phyloP scores from a whole-genome alignment of 2,113 vertebrate genomes.

The Elachura formosa region DNA sequence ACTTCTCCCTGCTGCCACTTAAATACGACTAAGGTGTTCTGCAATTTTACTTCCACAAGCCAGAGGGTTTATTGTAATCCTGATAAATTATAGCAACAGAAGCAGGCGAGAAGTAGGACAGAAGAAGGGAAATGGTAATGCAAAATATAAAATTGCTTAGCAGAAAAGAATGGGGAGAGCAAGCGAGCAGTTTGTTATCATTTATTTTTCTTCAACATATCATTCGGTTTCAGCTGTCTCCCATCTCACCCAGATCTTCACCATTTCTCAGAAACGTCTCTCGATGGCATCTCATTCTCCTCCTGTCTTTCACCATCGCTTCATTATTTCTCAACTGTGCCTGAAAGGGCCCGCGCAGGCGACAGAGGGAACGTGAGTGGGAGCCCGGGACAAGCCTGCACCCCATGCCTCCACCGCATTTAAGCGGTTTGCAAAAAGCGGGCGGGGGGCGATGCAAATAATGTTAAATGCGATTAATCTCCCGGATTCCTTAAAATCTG shows the following conservation, averaged over 20 bases:
- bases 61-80: constrained; percentile 57
- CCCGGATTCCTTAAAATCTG: constrained; percentile 71
- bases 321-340: constrained; percentile 66
- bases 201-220: constrained; percentile 67
- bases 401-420: constrained; percentile 43
- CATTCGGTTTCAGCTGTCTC: constrained; percentile 70
- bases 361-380: background rate
- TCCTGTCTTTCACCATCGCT: constrained; percentile 49
- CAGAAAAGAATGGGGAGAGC: constrained; percentile 39
- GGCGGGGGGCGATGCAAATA: constrained; percentile 34
- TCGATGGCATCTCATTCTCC: constrained; percentile 65
- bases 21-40: constrained; percentile 3
- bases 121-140: constrained; percentile 53
- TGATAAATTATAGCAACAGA: constrained; percentile 62
- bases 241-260: constrained; percentile 46
- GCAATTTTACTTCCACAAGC: constrained; percentile 61
- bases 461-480: constrained; percentile 73
- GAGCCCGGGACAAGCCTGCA: background rate
- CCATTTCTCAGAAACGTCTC: constrained; percentile 66
- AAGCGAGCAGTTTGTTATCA: constrained; percentile 46
- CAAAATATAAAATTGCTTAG: constrained; percentile 62
- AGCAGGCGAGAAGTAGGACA: constrained; percentile 43
- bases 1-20: background rate
- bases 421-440: constrained; percentile 12
- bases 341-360: constrained; percentile 16